A percentile compares a stretch with the other conserved stretches of the same genome.
Evolutionary conservation across 2,888 invertebrate genomes (phyloP).

Genomic region (Hirtodrosophila alboralis): DNA sequence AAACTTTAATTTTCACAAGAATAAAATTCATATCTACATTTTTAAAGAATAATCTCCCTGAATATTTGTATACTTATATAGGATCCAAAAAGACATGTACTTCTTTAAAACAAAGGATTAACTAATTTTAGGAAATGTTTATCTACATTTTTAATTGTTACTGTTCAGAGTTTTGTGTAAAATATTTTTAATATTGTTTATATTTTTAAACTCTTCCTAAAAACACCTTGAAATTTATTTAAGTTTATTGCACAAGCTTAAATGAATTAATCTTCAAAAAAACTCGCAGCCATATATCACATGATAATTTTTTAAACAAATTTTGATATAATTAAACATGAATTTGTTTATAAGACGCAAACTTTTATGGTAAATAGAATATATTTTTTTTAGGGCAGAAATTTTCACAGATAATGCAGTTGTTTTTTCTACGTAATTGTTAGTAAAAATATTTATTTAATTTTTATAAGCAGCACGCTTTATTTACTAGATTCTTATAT

Average conservation of each 20-base stretch:
- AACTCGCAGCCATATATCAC: not conserved
- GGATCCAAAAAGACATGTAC: too few species aligned
- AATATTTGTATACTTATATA: too few species aligned
- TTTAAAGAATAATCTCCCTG: too few species aligned
- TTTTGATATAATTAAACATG: not conserved
- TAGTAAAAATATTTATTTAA: constrained; percentile 62
- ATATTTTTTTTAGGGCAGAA: constrained; percentile 10
- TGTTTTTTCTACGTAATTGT: constrained; percentile 38
- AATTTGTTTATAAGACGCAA: constrained; percentile 4
- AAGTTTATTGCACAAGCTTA: not conserved
- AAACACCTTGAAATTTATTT: too few species aligned
- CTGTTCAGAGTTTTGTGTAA: too few species aligned
- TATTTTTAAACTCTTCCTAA: not conserved
- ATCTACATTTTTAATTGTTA: too few species aligned
- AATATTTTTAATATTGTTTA: not conserved
- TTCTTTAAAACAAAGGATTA: too few species aligned
- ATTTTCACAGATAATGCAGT: constrained; percentile 27
- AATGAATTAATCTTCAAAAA: constrained; percentile 5
- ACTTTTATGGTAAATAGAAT: not conserved
- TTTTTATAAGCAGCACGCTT: constrained; percentile 43
- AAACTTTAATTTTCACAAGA: too few species aligned
- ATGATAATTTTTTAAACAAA: not conserved
- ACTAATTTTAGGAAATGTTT: too few species aligned
- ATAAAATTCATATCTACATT: too few species aligned
- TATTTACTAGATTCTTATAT: constrained; percentile 31